phyloP scores from a whole-genome alignment of 1,140 invertebrate genomes.

The Copidosoma floridanum region DNA sequence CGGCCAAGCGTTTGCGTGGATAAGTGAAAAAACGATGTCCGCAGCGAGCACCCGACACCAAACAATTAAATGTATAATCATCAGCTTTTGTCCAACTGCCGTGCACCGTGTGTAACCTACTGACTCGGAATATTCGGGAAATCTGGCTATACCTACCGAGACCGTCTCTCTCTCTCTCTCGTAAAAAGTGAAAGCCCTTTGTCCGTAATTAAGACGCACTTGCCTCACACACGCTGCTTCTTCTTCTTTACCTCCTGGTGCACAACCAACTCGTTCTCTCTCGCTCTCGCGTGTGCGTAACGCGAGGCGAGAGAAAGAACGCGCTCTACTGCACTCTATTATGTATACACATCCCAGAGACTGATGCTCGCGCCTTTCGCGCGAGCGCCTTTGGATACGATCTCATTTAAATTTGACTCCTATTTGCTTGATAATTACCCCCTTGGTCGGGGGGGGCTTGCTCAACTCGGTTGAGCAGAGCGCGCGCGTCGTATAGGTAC shows the following conservation, averaged over 20 bases:
- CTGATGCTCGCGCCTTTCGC: not conserved
- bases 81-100: too few species aligned
- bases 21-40: too few species aligned
- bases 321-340: constrained; percentile 10
- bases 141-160: not conserved
- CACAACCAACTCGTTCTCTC: too few species aligned
- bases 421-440: constrained; percentile 31
- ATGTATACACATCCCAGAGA: too few species aligned
- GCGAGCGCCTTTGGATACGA: constrained; percentile 2
- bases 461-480: constrained; percentile 3
- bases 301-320: too few species aligned
- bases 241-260: not conserved
- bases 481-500: too few species aligned
- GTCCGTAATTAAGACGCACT: constrained; percentile 35
- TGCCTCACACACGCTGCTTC: constrained; percentile 23
- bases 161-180: not conserved
- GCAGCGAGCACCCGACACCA: too few species aligned
- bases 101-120: too few species aligned
- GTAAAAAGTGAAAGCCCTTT: constrained; percentile 36
- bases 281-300: not conserved
- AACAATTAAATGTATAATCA: too few species aligned
- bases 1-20: too few species aligned
- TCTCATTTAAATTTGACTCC: constrained; percentile 31
- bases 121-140: not conserved
- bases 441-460: not conserved